phyloP scores from a whole-genome alignment of 2,888 invertebrate species.

The Slavum lentiscoides region DNA sequence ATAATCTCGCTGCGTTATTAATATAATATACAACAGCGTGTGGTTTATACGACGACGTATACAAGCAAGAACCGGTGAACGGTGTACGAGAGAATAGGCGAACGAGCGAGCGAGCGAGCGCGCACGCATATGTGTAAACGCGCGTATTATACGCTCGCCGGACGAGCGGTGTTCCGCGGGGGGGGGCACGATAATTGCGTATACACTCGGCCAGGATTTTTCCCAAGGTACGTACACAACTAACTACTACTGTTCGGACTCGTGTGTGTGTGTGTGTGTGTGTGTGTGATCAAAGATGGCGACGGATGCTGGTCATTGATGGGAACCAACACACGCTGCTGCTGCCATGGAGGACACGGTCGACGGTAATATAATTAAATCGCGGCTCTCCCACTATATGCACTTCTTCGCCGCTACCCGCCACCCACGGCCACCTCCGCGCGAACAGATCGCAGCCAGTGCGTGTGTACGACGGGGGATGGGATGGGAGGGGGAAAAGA shows the following conservation, averaged over 20 bases:
- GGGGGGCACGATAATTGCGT: constrained; percentile 13
- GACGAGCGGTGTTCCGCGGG: too few species aligned
- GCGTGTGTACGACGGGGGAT: neutral
- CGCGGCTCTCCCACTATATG: neutral
- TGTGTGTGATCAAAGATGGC: constrained; percentile 47
- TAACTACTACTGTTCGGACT: neutral
- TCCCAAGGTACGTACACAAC: constrained; percentile 48
- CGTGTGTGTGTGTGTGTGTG: constrained; percentile 9
- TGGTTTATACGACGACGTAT: too few species aligned
- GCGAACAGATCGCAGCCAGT: neutral
- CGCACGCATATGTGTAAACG: too few species aligned
- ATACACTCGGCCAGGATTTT: constrained; percentile 29
- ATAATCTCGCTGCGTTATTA: too few species aligned
- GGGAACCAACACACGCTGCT: constrained; percentile 33
- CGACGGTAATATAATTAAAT: constrained; percentile 35
- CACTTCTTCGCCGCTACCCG: too few species aligned
- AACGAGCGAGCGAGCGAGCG: too few species aligned
- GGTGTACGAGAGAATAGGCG: too few species aligned
- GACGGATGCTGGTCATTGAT: constrained; percentile 53
- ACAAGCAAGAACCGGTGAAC: too few species aligned
- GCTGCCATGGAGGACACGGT: constrained; percentile 41
- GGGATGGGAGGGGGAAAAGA: neutral
- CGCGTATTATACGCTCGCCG: too few species aligned
- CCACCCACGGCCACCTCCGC: neutral
- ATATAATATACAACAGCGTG: too few species aligned